Base-by-base conservation (phyloP, 2,797 vertebrate species). In the Tiaroga cobitis region DNA sequence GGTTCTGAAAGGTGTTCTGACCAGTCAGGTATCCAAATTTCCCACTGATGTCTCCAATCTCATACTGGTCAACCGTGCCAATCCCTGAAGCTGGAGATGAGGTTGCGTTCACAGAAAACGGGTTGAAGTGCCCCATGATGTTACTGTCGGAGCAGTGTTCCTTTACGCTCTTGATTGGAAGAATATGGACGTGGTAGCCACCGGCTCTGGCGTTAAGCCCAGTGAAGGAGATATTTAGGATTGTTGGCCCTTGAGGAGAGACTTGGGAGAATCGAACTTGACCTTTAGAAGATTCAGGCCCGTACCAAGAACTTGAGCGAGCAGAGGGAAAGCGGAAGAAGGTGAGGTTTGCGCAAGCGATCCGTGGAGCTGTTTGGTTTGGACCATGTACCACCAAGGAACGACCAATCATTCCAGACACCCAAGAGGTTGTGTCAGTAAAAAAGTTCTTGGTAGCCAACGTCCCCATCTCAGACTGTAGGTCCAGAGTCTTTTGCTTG, bases 311-410 rank as follows among this genome's bases (percentile, higher is more conserved):
- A 3, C 88, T 85, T 1, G 90, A 83, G 8, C 32, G 91, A 10
- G 93, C 95, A 39, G 72, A 89, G 0, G 90, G 67, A n/a, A 90
- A 61, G 4, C 84, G 92, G 11, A 92, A 86, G 29, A 86, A 67
- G 13, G 96, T 96, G n/a, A 96, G 29, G 74, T 97, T 97, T 4
- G 95, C 95, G 68, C 96, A 97, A 61, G 95, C 94, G 16, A 96
- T 89, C 70, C 94, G 94, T 24, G 75, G 80, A 0, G 54, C 80
- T 9, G 87, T 89, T 39, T 77, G 78, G 0, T 94, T 80, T 39
- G 87, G 85, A 63, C 88, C 61, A 82, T 96, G 95, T 43, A 97
- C 91, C 73, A 97, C 96, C n/a, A 96, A 51, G 8, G 96, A 95
- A 19, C 93, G 93, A 18, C 93, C 93, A 18, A 93, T 91, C 72